Evolutionary conservation across 2,113 vertebrate genomes (phyloP), one percentile per base, ranked within the genome.

Genomic region (Choloepus hoffmanni): DNA sequence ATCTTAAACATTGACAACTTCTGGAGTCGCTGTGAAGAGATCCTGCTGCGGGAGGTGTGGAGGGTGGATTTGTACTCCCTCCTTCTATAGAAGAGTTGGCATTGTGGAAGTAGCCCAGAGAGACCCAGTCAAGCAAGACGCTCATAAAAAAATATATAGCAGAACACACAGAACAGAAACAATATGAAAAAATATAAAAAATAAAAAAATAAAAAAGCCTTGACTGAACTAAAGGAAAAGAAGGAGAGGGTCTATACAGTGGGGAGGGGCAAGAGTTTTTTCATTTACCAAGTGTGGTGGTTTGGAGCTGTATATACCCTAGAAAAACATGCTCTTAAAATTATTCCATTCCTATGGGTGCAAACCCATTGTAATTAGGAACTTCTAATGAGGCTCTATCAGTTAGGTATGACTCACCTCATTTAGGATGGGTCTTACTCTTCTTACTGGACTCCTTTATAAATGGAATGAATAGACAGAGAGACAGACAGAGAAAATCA

Each of bases 1-100:
- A 68, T 30, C 45, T 7, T n/a, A 4, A 36, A 30, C 58, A 55
- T n/a, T n/a, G 53, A 55, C 33, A 50, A 1, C 72, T 90, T 81
- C 60, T 53, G 24, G 3, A 50, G 14, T 84, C 33, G 4, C 1
- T 45, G 24, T 65, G 24, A 26, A 24, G 14, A 48, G 19, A 5
- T 84, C 5, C 18, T 2, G 16, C 4, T 40, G 3, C 7, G 45
- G 40, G n/a, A 62, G 15, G 18, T 43, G 12, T 7, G 40, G 40
- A 60, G 7, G 60, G 13, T 2, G 2, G 23, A 45, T 72, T 58
- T 30, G 3, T 3, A 60, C 16, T 2, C 3, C 15, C 10, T 2
- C 33, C 28, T n/a, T 18, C 21, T 4, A 16, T 9, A 60, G 8
- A 87, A n/a, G 33, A 74, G 0, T 74, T 28, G 65, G 18, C 12